Evolutionary conservation across 2,113 vertebrate species (phyloP), one percentile per base, ranked within the genome.

Genomic region (Aleadryas rufinucha): DNA sequence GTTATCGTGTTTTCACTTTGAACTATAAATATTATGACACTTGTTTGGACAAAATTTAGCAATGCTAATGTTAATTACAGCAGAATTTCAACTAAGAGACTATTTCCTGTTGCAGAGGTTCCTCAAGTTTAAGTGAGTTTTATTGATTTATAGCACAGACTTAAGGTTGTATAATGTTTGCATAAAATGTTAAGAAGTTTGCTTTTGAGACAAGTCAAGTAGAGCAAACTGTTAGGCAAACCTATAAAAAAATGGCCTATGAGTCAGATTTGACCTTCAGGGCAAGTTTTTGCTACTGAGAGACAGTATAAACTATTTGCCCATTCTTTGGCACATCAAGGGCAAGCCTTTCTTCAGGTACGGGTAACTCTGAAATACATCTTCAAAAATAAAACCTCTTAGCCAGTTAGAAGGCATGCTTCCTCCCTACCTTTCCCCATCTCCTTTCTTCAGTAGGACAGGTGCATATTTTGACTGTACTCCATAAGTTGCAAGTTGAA

Each of bases 181-280:
- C 80, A 89, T 95, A 78, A 95, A 90, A 88, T 70, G 71, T 90
- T 86, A 74, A 4, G 21, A 89, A 92, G 81, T 89, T 96, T 92
- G 31, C 64, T 91, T 95, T 76, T 72, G 81, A 85, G 65, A 87
- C 81, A 82, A 92, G 45, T 44, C 68, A 54, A 87, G 66, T 79
- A 84, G 23, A 91, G 50, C 65, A 76, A 56, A 66, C 50, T 92
- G 57, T 86, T 93, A 86, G 60, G 35, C 54, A 86, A 88, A 37
- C 90, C 35, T 70, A 16, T 72, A 41, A 91, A 91, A 89, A 84
- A 79, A 21, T 87, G 44, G 37, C 50, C 50, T 80, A 1, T 95
- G 88, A 86, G 68, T 92, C 85, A 93, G 35, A 66, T 88, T 89
- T 88, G 83, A 84, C 76, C 68, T 93, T 92, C 39, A 59, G 86